phyloP scores from a whole-genome alignment of 2,888 invertebrate genomes.

The Zygaena filipendulae region DNA sequence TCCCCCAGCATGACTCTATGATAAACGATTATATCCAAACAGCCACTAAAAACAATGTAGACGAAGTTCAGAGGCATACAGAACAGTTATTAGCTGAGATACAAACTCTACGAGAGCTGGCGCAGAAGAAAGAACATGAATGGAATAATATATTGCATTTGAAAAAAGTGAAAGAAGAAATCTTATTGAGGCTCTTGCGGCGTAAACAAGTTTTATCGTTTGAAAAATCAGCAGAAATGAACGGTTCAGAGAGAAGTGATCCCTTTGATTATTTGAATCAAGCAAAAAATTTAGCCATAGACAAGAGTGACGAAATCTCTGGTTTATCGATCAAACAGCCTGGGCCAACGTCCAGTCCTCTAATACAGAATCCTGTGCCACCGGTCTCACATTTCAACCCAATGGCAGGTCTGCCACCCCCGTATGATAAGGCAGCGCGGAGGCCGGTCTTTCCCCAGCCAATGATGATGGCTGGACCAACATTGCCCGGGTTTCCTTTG shows the following conservation, averaged over 20 bases:
- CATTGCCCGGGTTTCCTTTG: slow-evolving; percentile 46
- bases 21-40: slow-evolving; percentile 73
- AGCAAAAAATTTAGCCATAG: slow-evolving; percentile 51
- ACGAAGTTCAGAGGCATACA: slow-evolving; percentile 71
- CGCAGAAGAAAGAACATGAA: slow-evolving; percentile 85
- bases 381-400: slow-evolving; percentile 50
- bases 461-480: slow-evolving; percentile 48
- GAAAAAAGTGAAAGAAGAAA: slow-evolving; percentile 87
- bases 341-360: slow-evolving; percentile 33
- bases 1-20: slow-evolving; percentile 69
- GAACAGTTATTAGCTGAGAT: slow-evolving; percentile 75
- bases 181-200: slow-evolving; percentile 76
- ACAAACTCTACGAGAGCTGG: slow-evolving; percentile 76
- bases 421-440: slow-evolving; percentile 54
- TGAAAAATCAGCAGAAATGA: slow-evolving; percentile 48
- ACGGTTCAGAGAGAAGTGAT: slow-evolving; percentile 43
- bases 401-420: slow-evolving; percentile 51
- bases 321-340: slow-evolving; percentile 51
- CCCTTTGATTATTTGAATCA: slow-evolving; percentile 55
- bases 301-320: slow-evolving; percentile 59
- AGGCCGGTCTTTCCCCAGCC: slow-evolving; percentile 53
- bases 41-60: slow-evolving; percentile 69
- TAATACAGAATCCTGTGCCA: slow-evolving; percentile 44
- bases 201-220: slow-evolving; percentile 72
- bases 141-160: slow-evolving; percentile 86